Evolutionary conservation across 2,113 vertebrate genomes (phyloP).

Genomic region (Prochilodus magdalenae): DNA sequence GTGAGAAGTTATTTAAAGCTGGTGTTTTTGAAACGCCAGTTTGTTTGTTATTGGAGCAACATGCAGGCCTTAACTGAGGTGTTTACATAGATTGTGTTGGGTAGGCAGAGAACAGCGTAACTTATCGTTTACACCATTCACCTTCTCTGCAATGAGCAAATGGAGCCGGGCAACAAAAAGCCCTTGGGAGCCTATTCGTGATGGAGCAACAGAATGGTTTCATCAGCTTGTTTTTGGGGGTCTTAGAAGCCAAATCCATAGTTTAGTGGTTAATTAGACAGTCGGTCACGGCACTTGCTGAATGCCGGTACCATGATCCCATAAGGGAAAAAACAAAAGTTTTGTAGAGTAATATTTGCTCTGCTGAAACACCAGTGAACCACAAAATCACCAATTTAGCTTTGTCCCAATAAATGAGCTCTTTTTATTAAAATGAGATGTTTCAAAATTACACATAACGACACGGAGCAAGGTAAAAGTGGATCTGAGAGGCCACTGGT

Average conservation of each 20-base stretch:
- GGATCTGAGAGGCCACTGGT: not conserved
- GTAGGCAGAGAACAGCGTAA: not conserved
- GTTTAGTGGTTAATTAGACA: not conserved
- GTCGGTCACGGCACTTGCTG: not conserved
- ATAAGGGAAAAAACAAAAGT: not conserved
- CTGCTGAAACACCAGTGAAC: too few relatives aligned
- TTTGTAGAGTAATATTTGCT: too few relatives aligned
- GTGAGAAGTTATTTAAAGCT: not conserved
- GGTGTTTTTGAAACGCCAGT: not conserved
- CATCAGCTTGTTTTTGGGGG: not conserved
- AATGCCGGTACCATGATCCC: not conserved
- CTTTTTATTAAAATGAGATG: not conserved
- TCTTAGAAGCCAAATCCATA: not conserved
- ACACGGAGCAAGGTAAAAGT: not conserved
- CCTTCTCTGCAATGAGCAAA: not conserved
- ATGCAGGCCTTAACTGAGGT: constrained; percentile 30
- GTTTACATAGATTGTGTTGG: not conserved
- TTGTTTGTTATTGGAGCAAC: constrained; percentile 22
- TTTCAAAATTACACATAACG: not conserved
- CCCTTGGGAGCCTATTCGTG: not conserved
- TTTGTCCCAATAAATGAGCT: not conserved
- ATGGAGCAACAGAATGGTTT: not conserved
- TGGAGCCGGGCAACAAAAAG: not conserved
- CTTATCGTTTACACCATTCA: constrained; percentile 18
- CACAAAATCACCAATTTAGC: too few relatives aligned